Evolutionary conservation across 2,797 vertebrate species (phyloP).

Genomic region (Argentina silus): DNA sequence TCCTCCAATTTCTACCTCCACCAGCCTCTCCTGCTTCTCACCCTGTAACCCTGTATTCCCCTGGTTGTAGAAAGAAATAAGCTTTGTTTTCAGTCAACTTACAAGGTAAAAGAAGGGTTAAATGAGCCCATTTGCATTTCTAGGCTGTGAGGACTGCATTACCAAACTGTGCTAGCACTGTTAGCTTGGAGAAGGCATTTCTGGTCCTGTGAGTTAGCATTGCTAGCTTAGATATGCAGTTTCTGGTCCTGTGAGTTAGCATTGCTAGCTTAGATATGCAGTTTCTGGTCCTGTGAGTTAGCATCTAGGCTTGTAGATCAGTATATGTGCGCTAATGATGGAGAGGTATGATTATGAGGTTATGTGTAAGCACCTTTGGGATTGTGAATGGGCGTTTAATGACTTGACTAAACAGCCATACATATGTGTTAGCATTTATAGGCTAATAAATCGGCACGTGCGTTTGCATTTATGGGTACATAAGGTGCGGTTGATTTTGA

Average conservation of each 20-base stretch:
- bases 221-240: neutral
- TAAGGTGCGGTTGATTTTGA: neutral
- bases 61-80: no score
- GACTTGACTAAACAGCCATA: neutral
- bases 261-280: neutral
- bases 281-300: neutral
- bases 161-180: neutral
- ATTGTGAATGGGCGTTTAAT: constrained; percentile 1
- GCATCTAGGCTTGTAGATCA: neutral
- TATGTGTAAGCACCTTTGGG: neutral
- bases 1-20: no score
- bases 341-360: neutral
- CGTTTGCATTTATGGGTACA: neutral
- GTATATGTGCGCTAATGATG: neutral
- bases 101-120: no score
- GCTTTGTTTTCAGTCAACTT: no score
- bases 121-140: neutral
- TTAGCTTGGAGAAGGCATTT: neutral
- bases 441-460: neutral
- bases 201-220: neutral
- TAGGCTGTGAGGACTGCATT: neutral
- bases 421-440: neutral
- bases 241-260: neutral
- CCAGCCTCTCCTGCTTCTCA: no score
- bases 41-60: no score